Evolutionary conservation across 1,140 invertebrate species (phyloP).

Genomic region (Dendroctonus valens): DNA sequence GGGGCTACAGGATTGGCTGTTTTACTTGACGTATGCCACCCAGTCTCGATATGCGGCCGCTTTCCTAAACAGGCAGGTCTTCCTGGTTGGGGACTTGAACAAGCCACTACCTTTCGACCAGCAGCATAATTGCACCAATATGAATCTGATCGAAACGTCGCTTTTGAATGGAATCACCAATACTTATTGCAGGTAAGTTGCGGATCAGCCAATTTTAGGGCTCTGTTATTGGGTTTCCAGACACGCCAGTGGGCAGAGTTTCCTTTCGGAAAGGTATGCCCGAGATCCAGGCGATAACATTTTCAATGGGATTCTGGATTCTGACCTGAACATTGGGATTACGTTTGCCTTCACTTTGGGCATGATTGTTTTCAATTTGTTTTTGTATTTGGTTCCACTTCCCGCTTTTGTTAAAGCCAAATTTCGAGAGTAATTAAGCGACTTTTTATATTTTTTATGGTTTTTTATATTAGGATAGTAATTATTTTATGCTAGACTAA

Average conservation of each 20-base stretch:
- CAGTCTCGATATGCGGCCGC: slow-evolving; percentile 76
- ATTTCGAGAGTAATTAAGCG: slow-evolving; percentile 67
- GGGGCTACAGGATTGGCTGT: slow-evolving; percentile 75
- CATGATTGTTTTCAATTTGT: slow-evolving; percentile 77
- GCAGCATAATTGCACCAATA: slow-evolving; percentile 56
- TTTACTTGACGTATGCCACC: slow-evolving; percentile 74
- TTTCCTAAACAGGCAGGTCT: slow-evolving; percentile 68
- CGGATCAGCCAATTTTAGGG: no score
- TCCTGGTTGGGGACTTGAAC: slow-evolving; percentile 56
- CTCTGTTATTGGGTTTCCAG: no score
- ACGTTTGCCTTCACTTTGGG: slow-evolving; percentile 80
- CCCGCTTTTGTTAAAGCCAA: slow-evolving; percentile 86
- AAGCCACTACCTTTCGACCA: slow-evolving; percentile 54
- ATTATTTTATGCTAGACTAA: not conserved
- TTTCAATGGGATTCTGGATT: slow-evolving; percentile 62
- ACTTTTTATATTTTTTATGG: no score
- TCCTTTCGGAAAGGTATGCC: slow-evolving; percentile 71
- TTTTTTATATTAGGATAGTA: not conserved
- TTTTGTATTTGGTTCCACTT: slow-evolving; percentile 81
- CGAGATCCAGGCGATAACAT: slow-evolving; percentile 61
- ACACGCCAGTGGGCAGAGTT: slow-evolving; percentile 71
- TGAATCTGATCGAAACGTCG: slow-evolving; percentile 54
- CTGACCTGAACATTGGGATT: slow-evolving; percentile 77
- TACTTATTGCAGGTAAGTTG: slow-evolving; percentile 52
- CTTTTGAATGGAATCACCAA: slow-evolving; percentile 46